Base-by-base conservation (phyloP, 2,113 vertebrate species). In the Actenoides hombroni region DNA sequence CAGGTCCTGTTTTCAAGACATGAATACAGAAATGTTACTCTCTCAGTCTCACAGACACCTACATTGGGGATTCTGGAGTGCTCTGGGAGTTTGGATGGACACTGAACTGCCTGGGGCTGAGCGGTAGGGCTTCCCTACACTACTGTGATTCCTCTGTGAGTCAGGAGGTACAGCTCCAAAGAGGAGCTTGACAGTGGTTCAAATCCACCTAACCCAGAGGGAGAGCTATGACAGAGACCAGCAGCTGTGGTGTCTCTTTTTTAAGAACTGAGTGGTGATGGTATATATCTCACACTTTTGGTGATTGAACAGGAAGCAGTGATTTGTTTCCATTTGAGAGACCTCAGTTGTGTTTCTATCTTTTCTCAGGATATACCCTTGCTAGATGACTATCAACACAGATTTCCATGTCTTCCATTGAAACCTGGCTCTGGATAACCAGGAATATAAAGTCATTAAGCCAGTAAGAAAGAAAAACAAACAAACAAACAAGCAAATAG, bases 21-120 rank as follows among this genome's bases (percentile, higher is more conserved):
- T 5, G 28, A 63, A 17, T 56, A 39, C 4, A 71, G 48, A 78
- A 86, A n/a, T 6, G 18, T 48, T 48, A 19, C 57, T 78, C 7
- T 70, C 12, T 88, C 8, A 67, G 29, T 37, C 19, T 57, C 56
- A 61, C 6, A 59, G 46, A 33, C 17, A 61, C 6, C 17, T 64
- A 16, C 9, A 40, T n/a, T 12, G 76, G 40, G 44, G 37, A 33
- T 21, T 77, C 37, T 80, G 59, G 37, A 69, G 25, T 24, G 10
- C 46, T 10, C 37, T 67, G 39, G 37, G 59, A 86, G 13, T 9
- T 2, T 81, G 73, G 53, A 21, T 12, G 65, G 48, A 44, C 9
- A 3, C 10, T 5, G 13, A 56, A 7, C 12, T 80, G 11, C 14
- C 28, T n/a, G 25, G 4, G 11, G 7, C 14, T 0, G 4, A 49